Evolutionary conservation across 2,113 vertebrate genomes (phyloP).

Genomic region (Edolisoma coerulescens): DNA sequence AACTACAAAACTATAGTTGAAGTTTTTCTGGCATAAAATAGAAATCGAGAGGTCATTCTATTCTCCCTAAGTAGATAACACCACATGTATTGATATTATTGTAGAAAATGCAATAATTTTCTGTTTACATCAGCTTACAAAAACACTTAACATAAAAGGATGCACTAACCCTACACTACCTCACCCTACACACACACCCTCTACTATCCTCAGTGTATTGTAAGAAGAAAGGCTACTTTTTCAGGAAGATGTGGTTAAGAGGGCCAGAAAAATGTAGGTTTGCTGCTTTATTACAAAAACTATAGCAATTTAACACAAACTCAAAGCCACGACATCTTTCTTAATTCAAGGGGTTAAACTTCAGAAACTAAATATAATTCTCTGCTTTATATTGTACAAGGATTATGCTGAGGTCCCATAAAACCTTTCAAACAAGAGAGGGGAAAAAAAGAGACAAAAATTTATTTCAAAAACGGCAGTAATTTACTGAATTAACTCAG

Average conservation of each 20-base stretch:
- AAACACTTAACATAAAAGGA: neutral
- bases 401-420: neutral
- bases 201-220: neutral
- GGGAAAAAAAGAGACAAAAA: rapidly evolving
- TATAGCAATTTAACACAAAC: neutral
- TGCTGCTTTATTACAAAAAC: neutral
- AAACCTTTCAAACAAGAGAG: neutral
- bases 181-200: neutral
- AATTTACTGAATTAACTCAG: neutral
- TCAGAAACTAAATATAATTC: neutral
- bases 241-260: neutral
- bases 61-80: neutral
- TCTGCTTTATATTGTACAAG: neutral
- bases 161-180: neutral
- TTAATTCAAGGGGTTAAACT: neutral
- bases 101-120: neutral
- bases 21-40: neutral
- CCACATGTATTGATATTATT: neutral
- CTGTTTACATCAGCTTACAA: neutral
- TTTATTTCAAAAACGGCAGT: neutral
- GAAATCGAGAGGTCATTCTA: neutral
- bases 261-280: neutral
- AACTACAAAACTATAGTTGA: neutral
- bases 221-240: neutral
- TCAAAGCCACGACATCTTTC: neutral